Evolutionary conservation across 1,140 invertebrate genomes (phyloP).

Genomic region (Apis cerana): DNA sequence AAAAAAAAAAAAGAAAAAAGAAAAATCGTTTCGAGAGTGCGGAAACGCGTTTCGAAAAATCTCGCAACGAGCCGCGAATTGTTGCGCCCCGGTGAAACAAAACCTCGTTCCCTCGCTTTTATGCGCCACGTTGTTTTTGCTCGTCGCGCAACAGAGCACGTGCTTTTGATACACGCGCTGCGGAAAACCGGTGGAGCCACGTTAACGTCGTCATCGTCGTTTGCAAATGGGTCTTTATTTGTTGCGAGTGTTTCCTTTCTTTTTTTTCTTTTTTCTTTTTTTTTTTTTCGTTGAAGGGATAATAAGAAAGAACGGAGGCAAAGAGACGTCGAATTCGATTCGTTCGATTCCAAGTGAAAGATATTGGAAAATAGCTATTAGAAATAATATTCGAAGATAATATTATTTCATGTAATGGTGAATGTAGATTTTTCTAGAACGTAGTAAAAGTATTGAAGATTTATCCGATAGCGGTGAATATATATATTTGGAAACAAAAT

Average conservation of each 20-base stretch:
- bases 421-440: too few relatives aligned
- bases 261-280: background rate
- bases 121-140: background rate
- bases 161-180: background rate
- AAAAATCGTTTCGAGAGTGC: background rate
- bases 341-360: background rate
- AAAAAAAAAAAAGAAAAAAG: background rate
- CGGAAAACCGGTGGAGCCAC: background rate
- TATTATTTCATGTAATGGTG: too few relatives aligned
- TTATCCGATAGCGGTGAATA: too few relatives aligned
- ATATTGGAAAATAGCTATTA: too few relatives aligned
- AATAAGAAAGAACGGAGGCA: background rate
- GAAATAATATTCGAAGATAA: too few relatives aligned
- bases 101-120: background rate
- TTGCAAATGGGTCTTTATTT: background rate
- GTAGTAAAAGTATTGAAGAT: too few relatives aligned
- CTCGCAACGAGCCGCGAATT: background rate
- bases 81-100: background rate
- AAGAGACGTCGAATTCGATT: background rate
- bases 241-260: background rate
- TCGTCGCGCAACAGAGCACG: background rate
- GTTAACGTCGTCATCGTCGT: background rate
- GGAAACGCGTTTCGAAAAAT: background rate
- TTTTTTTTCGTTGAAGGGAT: background rate
- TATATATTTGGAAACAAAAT: too few relatives aligned